These are phyloP conservation scores for Cataglyphis rosenhaueri DNA, from an alignment of 2,888 invertebrate genomes.

Conservation along the genomic window DNA sequence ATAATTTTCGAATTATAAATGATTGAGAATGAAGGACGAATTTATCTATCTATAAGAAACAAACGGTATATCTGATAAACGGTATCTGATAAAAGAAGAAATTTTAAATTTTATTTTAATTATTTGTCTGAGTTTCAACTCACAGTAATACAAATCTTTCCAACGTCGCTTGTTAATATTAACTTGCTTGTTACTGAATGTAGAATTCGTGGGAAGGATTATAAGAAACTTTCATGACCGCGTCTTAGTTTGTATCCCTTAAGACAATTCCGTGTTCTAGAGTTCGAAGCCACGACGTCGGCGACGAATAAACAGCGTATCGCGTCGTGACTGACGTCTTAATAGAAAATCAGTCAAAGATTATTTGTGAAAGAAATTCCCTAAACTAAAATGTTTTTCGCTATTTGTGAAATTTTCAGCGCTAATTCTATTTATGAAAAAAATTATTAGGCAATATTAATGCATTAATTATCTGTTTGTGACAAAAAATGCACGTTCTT, in stretches of 20 bases:
- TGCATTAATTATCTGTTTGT: background rate
- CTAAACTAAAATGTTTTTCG: conserved; percentile 9
- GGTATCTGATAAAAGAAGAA: background rate
- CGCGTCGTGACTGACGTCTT: conserved; percentile 24
- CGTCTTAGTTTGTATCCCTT: conserved; percentile 25
- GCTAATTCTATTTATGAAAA: background rate
- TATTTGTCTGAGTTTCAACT: conserved; percentile 36
- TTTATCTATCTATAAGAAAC: background rate
- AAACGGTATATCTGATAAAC: background rate
- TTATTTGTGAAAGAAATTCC: conserved; percentile 12
- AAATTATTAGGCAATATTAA: conserved; percentile 17
- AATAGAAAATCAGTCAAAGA: conserved; percentile 22
- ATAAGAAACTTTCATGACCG: background rate
- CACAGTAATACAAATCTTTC: conserved; percentile 31
- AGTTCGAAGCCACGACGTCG: conserved; percentile 1
- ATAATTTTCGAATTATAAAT: background rate
- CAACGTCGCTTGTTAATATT: background rate
- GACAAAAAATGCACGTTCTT: background rate
- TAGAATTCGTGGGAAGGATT: background rate
- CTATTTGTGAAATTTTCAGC: background rate
- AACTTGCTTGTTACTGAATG: background rate
- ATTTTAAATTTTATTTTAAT: background rate
- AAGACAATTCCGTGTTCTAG: conserved; percentile 2
- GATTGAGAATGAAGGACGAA: background rate
- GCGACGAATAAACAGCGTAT: conserved; percentile 17